phyloP scores from a whole-genome alignment of 2,113 vertebrate genomes.

The Mustelus asterias region DNA sequence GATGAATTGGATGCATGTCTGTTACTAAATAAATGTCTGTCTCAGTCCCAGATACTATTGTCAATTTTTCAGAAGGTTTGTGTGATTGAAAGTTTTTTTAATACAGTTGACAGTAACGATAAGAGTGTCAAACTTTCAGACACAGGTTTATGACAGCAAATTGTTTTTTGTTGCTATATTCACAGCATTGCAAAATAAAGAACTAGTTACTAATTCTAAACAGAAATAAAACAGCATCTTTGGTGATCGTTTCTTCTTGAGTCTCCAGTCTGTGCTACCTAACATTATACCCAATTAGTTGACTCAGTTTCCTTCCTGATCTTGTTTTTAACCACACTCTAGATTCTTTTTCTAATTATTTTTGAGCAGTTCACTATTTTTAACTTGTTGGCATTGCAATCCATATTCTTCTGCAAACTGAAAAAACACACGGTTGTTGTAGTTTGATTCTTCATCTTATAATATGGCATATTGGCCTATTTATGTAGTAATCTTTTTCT shows the following conservation, averaged over 20 bases:
- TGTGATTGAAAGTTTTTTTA: background rate
- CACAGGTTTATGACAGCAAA: background rate
- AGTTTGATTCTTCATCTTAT: background rate
- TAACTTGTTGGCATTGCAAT: background rate
- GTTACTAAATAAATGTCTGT: background rate
- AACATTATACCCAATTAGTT: background rate
- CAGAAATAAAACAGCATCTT: background rate
- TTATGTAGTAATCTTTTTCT: background rate
- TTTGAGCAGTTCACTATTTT: background rate
- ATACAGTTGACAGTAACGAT: background rate
- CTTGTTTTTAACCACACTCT: background rate
- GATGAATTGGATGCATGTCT: background rate
- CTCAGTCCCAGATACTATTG: background rate
- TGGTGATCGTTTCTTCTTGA: background rate
- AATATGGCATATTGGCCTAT: background rate
- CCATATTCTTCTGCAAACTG: background rate
- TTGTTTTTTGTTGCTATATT: background rate
- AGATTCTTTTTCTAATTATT: background rate
- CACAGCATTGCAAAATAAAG: background rate
- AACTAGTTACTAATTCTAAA: background rate
- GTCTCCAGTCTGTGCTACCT: no score
- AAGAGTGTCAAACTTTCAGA: background rate
- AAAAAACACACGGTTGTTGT: background rate
- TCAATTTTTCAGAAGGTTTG: background rate
- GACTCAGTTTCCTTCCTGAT: background rate